Percentiles rank a stretch among this genome's conserved stretches.
Evolutionary conservation across 2,113 vertebrate genomes (phyloP).

Genomic region (Nibea albiflora): DNA sequence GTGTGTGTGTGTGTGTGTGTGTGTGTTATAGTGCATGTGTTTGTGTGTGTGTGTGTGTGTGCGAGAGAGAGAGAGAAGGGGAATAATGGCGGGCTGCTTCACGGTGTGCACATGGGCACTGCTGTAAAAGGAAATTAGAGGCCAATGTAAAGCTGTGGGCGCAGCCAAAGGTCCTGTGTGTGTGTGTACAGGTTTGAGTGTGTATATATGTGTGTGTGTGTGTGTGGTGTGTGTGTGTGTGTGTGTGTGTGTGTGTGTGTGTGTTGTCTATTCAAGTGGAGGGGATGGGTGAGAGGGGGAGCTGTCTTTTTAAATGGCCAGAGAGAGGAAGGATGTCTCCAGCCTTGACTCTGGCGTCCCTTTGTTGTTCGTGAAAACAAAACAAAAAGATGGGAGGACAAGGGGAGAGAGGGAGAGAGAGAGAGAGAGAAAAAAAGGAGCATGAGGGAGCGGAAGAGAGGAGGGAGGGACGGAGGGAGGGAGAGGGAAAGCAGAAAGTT

Average conservation of each 20-base stretch:
- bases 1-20: slow-evolving; percentile 14
- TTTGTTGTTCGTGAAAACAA: slow-evolving; percentile 80
- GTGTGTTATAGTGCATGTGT: not conserved
- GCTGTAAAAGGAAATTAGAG: slow-evolving; percentile 59
- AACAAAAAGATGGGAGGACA: slow-evolving; percentile 78
- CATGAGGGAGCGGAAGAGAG: slow-evolving; percentile 45
- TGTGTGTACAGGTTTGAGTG: slow-evolving; percentile 35
- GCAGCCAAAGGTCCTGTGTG: slow-evolving; percentile 46
- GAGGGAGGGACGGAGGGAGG: slow-evolving; percentile 36
- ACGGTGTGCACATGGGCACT: slow-evolving; percentile 40
- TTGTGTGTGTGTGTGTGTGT: slow-evolving; percentile 12
- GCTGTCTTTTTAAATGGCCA: slow-evolving; percentile 67
- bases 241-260: slow-evolving; percentile 61
- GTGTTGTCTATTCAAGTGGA: slow-evolving; percentile 75
- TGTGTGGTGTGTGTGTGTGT: slow-evolving; percentile 65
- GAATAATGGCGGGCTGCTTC: slow-evolving; percentile 8
- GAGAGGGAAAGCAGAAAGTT: slow-evolving; percentile 52
- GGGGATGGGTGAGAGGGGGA: slow-evolving; percentile 53
- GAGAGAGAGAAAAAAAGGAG: slow-evolving; percentile 42
- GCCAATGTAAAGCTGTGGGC: slow-evolving; percentile 71
- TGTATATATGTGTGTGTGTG: slow-evolving; percentile 36
- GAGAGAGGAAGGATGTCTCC: slow-evolving; percentile 76
- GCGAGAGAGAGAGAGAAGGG: not conserved
- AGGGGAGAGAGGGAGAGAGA: slow-evolving; percentile 47
- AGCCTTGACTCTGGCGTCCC: slow-evolving; percentile 79